A percentile compares a stretch with the other conserved stretches of the same genome.
These are phyloP conservation scores for Eupithecia vulgata DNA, from an alignment of 2,888 invertebrate species.

Conservation along the genomic window DNA sequence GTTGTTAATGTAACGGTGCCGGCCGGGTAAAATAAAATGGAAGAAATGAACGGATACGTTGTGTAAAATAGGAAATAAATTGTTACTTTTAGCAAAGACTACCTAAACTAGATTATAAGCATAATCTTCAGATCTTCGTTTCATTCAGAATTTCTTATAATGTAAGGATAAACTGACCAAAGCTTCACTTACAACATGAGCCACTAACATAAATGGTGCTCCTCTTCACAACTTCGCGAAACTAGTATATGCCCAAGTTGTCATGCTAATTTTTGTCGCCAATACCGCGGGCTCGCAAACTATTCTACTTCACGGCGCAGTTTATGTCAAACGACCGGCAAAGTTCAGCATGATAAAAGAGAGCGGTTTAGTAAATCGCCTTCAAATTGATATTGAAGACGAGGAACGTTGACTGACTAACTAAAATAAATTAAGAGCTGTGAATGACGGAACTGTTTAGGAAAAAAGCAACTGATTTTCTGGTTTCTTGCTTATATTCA, in stretches of 20 bases:
- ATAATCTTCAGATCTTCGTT: no score
- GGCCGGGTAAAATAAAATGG: no score
- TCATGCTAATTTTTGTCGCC: constrained; percentile 35
- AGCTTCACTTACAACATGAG: not conserved
- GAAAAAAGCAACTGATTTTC: not conserved
- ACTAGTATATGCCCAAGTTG: constrained; percentile 26
- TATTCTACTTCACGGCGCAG: constrained; percentile 34
- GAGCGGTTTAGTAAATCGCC: constrained; percentile 29
- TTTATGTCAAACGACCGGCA: constrained; percentile 32
- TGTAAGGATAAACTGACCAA: not conserved
- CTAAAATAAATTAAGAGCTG: not conserved
- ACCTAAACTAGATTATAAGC: no score
- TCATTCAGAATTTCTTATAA: not conserved
- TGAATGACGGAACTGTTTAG: not conserved
- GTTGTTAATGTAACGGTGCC: not conserved
- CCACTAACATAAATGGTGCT: not conserved
- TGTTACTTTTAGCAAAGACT: not conserved
- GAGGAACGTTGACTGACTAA: constrained; percentile 13
- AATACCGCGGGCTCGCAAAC: constrained; percentile 27
- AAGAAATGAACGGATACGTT: no score
- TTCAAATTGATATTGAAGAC: constrained; percentile 27
- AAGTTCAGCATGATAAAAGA: constrained; percentile 27
- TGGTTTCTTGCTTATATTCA: not conserved
- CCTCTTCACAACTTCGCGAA: not conserved
- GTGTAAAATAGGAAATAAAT: not conserved